Percentiles rank a stretch among this genome's conserved stretches.
These are phyloP conservation scores for Atherix ibis DNA, from an alignment of 2,888 invertebrate genomes.

Conservation along the genomic window DNA sequence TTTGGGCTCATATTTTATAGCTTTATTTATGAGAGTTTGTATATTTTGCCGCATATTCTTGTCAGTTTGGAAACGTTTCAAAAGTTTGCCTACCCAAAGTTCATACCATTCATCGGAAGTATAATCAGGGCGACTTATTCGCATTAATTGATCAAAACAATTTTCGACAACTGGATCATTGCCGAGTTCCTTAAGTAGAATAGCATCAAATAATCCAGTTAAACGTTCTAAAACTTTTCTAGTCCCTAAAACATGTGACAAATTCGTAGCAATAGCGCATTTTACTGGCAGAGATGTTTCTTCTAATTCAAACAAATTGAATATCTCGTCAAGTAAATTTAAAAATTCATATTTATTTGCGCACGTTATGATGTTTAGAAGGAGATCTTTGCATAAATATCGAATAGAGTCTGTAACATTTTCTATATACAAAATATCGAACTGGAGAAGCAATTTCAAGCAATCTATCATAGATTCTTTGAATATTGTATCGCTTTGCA, in stretches of 20 bases:
- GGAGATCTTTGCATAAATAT: slow-evolving; percentile 38
- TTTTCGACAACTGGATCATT: slow-evolving; percentile 34
- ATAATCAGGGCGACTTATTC: slow-evolving; percentile 29
- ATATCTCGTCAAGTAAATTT: slow-evolving; percentile 18
- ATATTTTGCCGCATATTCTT: slow-evolving; percentile 18
- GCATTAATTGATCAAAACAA: slow-evolving; percentile 40
- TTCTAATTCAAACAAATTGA: slow-evolving; percentile 17
- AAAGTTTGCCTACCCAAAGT: slow-evolving; percentile 33
- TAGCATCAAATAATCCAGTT: slow-evolving; percentile 15
- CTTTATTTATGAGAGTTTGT: slow-evolving; percentile 22
- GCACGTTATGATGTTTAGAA: slow-evolving; percentile 32
- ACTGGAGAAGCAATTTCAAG: slow-evolving; percentile 28
- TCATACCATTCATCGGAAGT: slow-evolving; percentile 31
- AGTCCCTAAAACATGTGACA: slow-evolving; percentile 19
- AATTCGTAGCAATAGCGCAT: slow-evolving; percentile 22
- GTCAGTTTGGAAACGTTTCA: slow-evolving; percentile 6
- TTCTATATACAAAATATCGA: slow-evolving; percentile 43
- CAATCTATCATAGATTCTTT: no score
- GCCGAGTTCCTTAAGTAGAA: slow-evolving; percentile 19
- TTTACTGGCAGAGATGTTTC: slow-evolving; percentile 17
- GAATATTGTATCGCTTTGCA: no score
- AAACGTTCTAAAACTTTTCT: slow-evolving; percentile 16
- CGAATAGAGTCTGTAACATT: slow-evolving; percentile 50
- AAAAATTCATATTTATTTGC: slow-evolving; percentile 20
- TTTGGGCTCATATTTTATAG: slow-evolving; percentile 21